phyloP scores from a whole-genome alignment of 2,797 vertebrate genomes.

The Peromyscus aztecus region DNA sequence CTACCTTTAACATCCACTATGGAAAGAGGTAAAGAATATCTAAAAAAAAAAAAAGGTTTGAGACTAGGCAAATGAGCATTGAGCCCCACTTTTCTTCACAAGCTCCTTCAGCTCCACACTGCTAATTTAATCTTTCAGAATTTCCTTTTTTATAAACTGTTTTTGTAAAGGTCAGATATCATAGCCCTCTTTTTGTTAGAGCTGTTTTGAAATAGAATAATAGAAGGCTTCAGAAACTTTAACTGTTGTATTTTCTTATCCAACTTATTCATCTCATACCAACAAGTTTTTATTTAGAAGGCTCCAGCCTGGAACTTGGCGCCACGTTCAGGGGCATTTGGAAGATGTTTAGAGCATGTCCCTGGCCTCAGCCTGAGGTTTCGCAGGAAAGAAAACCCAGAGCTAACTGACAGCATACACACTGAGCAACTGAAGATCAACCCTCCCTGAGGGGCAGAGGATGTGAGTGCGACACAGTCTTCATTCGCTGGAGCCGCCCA shows the following conservation, averaged over 20 bases:
- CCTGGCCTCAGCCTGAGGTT: not conserved
- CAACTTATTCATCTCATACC: not conserved
- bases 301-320: not conserved
- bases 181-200: not conserved
- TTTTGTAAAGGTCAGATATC: not conserved
- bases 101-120: not conserved
- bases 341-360: not conserved
- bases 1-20: not conserved
- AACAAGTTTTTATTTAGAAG: not conserved
- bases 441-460: not conserved
- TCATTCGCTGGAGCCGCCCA: not conserved
- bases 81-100: not conserved
- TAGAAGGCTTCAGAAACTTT: not conserved
- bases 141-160: not conserved
- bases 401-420: not conserved
- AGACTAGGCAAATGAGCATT: not conserved
- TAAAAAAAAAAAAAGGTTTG: not conserved
- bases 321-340: accelerated
- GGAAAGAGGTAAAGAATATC: not conserved
- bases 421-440: not conserved
- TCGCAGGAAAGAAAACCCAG: not conserved
- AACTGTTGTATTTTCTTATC: not conserved
- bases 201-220: not conserved
- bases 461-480: not conserved
- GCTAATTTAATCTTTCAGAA: not conserved